Evolutionary conservation across 1,140 invertebrate species (phyloP).

Genomic region (Drosophila grimshawi): DNA sequence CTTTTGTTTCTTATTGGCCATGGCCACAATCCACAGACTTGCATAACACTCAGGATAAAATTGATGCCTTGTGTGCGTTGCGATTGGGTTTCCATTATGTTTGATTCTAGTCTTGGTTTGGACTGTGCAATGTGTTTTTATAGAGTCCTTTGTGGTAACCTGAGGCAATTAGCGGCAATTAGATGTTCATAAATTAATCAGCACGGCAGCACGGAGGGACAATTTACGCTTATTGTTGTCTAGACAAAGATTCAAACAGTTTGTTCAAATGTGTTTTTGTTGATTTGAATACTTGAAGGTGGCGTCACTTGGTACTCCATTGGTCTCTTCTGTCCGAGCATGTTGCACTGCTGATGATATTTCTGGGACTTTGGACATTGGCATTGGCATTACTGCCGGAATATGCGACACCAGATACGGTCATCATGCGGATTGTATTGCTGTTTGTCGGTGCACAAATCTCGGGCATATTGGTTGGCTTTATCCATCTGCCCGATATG

Average conservation of each 20-base stretch:
- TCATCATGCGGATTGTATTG: slow-evolving; percentile 78
- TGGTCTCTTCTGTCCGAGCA: slow-evolving; percentile 77
- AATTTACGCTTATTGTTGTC: slow-evolving; percentile 5
- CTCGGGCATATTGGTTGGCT: slow-evolving; percentile 74
- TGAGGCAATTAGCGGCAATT: slow-evolving; percentile 60
- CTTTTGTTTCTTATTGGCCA: slow-evolving; percentile 23
- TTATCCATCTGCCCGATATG: slow-evolving; percentile 79
- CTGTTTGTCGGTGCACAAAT: slow-evolving; percentile 81
- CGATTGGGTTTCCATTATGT: slow-evolving; percentile 36
- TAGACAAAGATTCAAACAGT: too few species aligned
- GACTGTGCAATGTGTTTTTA: slow-evolving; percentile 31
- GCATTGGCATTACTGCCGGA: slow-evolving; percentile 55
- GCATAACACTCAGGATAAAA: slow-evolving; percentile 56
- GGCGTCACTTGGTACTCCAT: slow-evolving; percentile 65
- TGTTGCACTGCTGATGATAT: slow-evolving; percentile 66
- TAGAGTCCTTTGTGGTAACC: slow-evolving; percentile 1
- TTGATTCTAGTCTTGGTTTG: slow-evolving; percentile 1
- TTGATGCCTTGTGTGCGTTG: slow-evolving; percentile 50
- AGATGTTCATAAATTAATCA: slow-evolving; percentile 46
- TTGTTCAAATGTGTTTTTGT: not conserved
- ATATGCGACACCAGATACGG: slow-evolving; percentile 52
- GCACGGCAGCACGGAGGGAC: slow-evolving; percentile 30
- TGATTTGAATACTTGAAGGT: slow-evolving; percentile 49
- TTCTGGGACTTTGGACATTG: slow-evolving; percentile 69
- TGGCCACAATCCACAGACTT: slow-evolving; percentile 67